Evolutionary conservation across 2,113 vertebrate genomes (phyloP).

Genomic region (Alethe diademata): DNA sequence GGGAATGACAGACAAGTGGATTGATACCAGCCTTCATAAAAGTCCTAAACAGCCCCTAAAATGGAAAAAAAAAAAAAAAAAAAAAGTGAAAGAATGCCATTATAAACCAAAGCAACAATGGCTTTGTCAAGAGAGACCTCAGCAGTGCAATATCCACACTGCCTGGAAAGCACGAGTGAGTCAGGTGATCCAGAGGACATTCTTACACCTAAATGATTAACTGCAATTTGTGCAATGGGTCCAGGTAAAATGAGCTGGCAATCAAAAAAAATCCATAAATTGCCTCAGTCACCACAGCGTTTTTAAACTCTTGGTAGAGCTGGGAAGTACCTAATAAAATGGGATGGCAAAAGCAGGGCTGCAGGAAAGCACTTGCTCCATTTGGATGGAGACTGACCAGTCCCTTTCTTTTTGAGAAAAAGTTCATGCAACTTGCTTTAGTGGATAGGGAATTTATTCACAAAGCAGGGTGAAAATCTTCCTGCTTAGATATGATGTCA

Average conservation of each 20-base stretch:
- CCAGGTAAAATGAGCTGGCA: neutral
- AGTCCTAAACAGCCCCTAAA: neutral
- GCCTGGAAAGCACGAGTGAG: rapidly evolving
- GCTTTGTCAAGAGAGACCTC: neutral
- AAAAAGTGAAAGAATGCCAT: neutral
- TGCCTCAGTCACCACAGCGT: rapidly evolving
- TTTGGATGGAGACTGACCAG: neutral
- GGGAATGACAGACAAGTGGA: neutral
- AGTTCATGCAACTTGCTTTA: neutral
- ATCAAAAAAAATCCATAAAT: neutral
- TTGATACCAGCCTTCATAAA: neutral
- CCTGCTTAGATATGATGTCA: neutral
- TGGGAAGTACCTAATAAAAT: neutral
- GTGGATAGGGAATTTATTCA: neutral
- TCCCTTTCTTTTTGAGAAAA: neutral
- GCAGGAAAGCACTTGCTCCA: neutral
- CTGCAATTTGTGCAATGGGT: neutral
- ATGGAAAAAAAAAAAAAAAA: neutral
- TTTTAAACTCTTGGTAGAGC: neutral
- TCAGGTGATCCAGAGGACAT: neutral
- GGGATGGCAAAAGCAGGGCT: neutral
- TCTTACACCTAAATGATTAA: neutral
- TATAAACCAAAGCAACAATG: neutral
- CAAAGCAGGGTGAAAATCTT: neutral
- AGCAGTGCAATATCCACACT: neutral